Conservation (phyloP, 92 coral and sea anemone species). For the Isaurus tuberculatus region DNA sequence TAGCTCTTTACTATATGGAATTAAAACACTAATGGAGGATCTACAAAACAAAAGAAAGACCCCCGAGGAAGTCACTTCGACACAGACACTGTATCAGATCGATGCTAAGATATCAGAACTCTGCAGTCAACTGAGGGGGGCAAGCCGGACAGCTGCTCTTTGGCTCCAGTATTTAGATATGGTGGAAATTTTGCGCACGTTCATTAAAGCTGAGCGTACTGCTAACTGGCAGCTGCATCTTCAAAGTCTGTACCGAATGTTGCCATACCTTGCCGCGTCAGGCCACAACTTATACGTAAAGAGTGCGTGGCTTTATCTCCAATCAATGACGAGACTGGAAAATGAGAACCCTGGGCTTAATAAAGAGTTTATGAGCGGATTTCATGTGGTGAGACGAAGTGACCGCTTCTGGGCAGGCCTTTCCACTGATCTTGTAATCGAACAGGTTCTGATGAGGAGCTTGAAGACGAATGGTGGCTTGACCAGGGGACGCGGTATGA, state of each 20-base stretch:
- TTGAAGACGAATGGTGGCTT: conserved; percentile 62
- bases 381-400: conserved; percentile 61
- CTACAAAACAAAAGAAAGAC: too few relatives aligned
- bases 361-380: conserved; percentile 22
- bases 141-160: neutral
- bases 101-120: too few relatives aligned
- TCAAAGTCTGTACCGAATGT: neutral
- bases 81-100: too few relatives aligned
- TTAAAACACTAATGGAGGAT: too few relatives aligned
- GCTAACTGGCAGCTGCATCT: neutral
- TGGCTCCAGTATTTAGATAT: neutral
- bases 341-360: conserved; percentile 41
- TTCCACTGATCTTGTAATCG: conserved; percentile 53
- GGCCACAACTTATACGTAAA: conserved; percentile 34
- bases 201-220: neutral
- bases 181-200: neutral
- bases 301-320: conserved; percentile 8
- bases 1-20: too few relatives aligned
- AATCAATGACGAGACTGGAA: neutral
- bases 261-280: conserved; percentile 38
- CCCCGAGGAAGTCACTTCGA: too few relatives aligned
- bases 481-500: conserved; percentile 62
- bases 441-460: conserved; percentile 59
- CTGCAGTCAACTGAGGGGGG: neutral
- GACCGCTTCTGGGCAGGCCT: conserved; percentile 66